phyloP scores from a whole-genome alignment of 2,113 vertebrate genomes.

The Pimephales promelas region DNA sequence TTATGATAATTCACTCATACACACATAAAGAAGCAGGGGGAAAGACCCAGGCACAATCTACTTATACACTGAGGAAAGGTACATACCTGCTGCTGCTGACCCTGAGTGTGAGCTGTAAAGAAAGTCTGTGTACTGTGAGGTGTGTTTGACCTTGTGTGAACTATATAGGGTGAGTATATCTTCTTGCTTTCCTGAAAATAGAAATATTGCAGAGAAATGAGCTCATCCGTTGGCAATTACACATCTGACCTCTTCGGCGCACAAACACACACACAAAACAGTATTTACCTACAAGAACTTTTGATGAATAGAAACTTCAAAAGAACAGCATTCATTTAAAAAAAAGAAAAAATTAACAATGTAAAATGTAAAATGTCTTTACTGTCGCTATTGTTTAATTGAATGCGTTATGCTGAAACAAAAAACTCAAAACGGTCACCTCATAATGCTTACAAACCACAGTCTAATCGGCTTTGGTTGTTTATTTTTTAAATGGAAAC shows the following conservation, averaged over 20 bases:
- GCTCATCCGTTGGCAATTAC: constrained; percentile 32
- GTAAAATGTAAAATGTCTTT: too few species aligned
- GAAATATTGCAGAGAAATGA: constrained; percentile 20
- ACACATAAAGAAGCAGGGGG: constrained; percentile 3
- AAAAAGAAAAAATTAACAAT: too few species aligned
- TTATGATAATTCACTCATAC: neutral
- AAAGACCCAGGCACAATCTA: constrained; percentile 4
- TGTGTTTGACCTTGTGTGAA: constrained; percentile 10
- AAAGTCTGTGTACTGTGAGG: neutral
- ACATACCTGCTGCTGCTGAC: constrained; percentile 10
- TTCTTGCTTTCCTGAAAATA: constrained; percentile 30
- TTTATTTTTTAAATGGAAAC: neutral
- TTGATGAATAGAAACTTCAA: neutral
- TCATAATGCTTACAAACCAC: neutral
- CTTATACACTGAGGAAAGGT: neutral
- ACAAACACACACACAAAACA: constrained; percentile 26
- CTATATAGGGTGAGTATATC: constrained; percentile 16
- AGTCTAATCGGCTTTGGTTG: neutral
- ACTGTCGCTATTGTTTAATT: too few species aligned
- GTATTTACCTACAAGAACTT: neutral
- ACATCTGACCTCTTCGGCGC: constrained; percentile 9
- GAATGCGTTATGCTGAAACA: too few species aligned
- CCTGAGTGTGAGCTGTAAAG: constrained; percentile 15
- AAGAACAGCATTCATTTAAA: too few species aligned
- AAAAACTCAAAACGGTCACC: too few species aligned